Evolutionary conservation across 2,797 vertebrate genomes (phyloP).

Genomic region (Pristis pectinata): DNA sequence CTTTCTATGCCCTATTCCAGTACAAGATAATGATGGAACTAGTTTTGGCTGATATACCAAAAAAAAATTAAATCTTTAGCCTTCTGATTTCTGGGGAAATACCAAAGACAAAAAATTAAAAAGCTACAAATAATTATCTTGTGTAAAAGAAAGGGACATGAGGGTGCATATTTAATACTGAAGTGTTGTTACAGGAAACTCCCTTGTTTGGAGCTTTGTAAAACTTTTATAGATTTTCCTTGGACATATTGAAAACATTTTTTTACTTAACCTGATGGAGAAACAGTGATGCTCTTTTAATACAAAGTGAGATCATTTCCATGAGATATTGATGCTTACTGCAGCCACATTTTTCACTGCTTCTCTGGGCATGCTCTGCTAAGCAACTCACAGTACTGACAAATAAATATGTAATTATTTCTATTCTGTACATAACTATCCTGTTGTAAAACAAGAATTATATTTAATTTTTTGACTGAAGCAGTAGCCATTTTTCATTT

Average conservation of each 20-base stretch:
- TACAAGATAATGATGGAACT: neutral
- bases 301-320: neutral
- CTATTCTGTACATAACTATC: neutral
- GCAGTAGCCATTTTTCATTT: too few species aligned
- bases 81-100: neutral
- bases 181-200: neutral
- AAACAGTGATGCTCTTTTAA: neutral
- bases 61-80: neutral
- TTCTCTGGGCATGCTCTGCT: neutral
- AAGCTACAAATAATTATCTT: neutral
- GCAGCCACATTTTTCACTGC: neutral
- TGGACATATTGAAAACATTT: neutral
- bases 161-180: neutral
- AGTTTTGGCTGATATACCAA: conserved; percentile 3
- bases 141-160: neutral
- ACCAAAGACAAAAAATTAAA: neutral
- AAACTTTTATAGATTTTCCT: neutral
- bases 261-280: neutral
- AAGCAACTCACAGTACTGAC: neutral
- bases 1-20: conserved; percentile 17
- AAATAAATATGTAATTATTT: neutral
- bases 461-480: neutral
- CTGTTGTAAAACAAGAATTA: neutral
- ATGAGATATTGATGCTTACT: neutral
- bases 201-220: neutral